These are phyloP conservation scores for Esox lucius DNA, from an alignment of 2,797 vertebrate genomes.

Conservation along the genomic window DNA sequence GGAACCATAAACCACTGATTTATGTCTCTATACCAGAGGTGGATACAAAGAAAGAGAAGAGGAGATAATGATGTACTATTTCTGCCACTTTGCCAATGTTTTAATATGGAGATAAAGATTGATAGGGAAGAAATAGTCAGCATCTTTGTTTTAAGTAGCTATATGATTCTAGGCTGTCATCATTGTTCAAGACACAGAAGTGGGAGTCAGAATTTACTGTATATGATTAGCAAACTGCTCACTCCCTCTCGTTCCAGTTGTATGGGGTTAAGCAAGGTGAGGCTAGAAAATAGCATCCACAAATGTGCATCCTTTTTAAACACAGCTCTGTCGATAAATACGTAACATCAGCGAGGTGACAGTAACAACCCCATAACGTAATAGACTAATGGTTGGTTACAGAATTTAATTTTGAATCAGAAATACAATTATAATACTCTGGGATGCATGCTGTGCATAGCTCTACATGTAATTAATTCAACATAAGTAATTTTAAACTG, in stretches of 20 bases:
- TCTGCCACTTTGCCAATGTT: conserved; percentile 72
- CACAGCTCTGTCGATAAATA: neutral
- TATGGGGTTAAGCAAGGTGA: neutral
- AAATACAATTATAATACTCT: neutral
- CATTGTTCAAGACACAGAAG: conserved; percentile 29
- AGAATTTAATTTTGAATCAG: neutral
- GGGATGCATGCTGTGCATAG: neutral
- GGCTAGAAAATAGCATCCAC: neutral
- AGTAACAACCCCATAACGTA: neutral
- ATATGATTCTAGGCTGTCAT: conserved; percentile 40
- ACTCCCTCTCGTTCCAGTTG: neutral
- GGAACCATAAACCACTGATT: conserved; percentile 77
- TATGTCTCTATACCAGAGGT: conserved; percentile 63
- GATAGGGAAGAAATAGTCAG: conserved; percentile 50
- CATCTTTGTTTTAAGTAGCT: conserved; percentile 43
- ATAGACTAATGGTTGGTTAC: neutral
- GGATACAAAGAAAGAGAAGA: conserved; percentile 61
- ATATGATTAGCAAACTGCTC: neutral
- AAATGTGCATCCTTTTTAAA: neutral
- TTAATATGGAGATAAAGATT: conserved; percentile 72
- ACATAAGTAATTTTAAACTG: neutral
- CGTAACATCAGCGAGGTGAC: neutral
- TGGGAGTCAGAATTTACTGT: conserved; percentile 3
- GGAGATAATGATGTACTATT: conserved; percentile 73
- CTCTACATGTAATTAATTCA: neutral